Evolutionary conservation across 1,140 invertebrate species (phyloP), one percentile per base, ranked within the genome.

Genomic region (Cecropterus lyciades): DNA sequence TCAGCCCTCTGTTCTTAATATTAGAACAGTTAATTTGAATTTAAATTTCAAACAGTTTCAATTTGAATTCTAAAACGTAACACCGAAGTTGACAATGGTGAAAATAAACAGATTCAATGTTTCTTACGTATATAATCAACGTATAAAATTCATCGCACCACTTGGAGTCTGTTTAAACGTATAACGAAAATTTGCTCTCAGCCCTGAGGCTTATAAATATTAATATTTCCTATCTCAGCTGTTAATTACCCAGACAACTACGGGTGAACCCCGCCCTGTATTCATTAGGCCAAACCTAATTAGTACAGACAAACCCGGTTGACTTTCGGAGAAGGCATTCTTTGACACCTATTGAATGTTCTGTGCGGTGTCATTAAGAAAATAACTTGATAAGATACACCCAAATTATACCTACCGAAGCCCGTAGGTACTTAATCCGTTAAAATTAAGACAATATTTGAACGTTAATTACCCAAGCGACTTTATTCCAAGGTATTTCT

Each of bases 211-310:
- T 89, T 91, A 89, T 89, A 88, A 91, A 91, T 91, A 89, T 91
- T 91, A 91, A 91, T 89, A 91, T 87, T 91, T 91, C 82, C 77
- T 85, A 89, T 91, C 88, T 88, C 77, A 83, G 82, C 77, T 83
- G 87, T 89, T 89, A 91, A 91, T 91, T 91, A 88, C 72, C 82
- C 79, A 84, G 80, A 87, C 82, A 89, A 87, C 85, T 84, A 83
- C 75, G 80, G 84, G 85, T 88, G 82, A 88, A 84, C 82, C 80
- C 75, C 81, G 66, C 79, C 84, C 83, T 79, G 80, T 91, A 85
- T 89, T 89, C 82, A 89, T 86, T 85, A 86, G 75, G 73, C 49
- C 71, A 84, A 85, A 91, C 82, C 78, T 91, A 87, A 90, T 90
- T 89, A 89, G 76, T 62, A 76, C 76, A 82, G 79, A 82, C 79